A percentile compares a stretch with the other conserved stretches of the same genome.
phyloP scores from a whole-genome alignment of 2,113 vertebrate genomes.

The Zosterops hypoxanthus region DNA sequence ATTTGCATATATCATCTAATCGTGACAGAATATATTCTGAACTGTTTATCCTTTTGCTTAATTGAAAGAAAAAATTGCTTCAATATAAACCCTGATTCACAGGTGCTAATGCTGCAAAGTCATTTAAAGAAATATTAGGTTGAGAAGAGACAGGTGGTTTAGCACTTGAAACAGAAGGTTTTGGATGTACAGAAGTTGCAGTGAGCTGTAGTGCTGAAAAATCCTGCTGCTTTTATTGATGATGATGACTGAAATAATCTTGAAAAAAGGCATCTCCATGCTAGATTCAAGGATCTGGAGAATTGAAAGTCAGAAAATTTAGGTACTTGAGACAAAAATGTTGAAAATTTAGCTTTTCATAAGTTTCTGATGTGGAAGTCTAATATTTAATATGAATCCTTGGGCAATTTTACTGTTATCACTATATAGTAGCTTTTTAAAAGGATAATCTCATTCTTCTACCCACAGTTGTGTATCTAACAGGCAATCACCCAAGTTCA shows the following conservation, averaged over 20 bases:
- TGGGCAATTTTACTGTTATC: not conserved
- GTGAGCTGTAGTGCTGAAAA: not conserved
- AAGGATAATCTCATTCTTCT: not conserved
- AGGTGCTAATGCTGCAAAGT: not conserved
- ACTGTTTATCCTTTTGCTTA: not conserved
- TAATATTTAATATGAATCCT: not conserved
- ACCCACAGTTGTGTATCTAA: not conserved
- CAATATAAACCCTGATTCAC: not conserved
- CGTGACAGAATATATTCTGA: not conserved
- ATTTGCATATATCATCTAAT: slow-evolving; percentile 11
- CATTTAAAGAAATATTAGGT: not conserved
- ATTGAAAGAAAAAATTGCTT: slow-evolving; percentile 28
- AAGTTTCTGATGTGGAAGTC: not conserved
- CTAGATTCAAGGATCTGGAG: not conserved
- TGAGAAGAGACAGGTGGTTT: not conserved
- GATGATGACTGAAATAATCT: not conserved
- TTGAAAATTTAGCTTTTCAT: not conserved
- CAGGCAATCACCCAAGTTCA: not conserved
- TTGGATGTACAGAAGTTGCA: not conserved
- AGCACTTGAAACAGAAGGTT: not conserved
- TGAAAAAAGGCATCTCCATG: not conserved
- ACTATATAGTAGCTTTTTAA: not conserved
- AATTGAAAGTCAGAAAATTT: not conserved
- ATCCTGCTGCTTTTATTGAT: not conserved
- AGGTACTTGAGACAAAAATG: not conserved